A percentile compares a stretch with the other conserved stretches of the same genome.
These are phyloP conservation scores for Epinephelus malabaricus DNA, from an alignment of 2,797 vertebrate species.

Conservation along the genomic window DNA sequence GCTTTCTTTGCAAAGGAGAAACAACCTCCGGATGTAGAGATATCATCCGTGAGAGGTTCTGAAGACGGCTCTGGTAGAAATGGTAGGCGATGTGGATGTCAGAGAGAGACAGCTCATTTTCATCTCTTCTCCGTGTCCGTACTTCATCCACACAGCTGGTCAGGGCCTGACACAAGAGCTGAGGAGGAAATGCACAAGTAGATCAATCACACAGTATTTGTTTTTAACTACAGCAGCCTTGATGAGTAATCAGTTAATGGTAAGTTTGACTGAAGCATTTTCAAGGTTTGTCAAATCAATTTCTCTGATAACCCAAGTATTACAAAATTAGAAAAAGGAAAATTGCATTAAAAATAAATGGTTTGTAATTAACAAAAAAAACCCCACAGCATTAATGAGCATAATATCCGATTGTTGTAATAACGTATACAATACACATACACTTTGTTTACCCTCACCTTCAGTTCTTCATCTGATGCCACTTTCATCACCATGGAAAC, in stretches of 20 bases:
- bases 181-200: constrained; percentile 20
- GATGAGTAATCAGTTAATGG: neutral
- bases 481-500: constrained; percentile 51
- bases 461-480: constrained; percentile 42
- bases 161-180: constrained; percentile 56
- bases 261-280: too few species aligned
- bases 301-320: too few species aligned
- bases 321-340: too few species aligned
- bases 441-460: constrained; percentile 29
- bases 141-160: constrained; percentile 50
- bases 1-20: constrained; percentile 29
- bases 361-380: too few species aligned
- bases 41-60: constrained; percentile 75
- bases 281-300: too few species aligned
- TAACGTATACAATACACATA: too few species aligned
- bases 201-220: neutral
- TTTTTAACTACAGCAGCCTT: neutral
- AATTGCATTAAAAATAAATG: too few species aligned
- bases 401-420: too few species aligned
- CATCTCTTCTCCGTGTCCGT: constrained; percentile 19
- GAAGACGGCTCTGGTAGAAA: constrained; percentile 62
- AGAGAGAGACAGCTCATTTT: constrained; percentile 31
- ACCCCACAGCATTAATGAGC: too few species aligned
- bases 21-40: constrained; percentile 52
- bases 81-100: constrained; percentile 53